These are phyloP conservation scores for Acestrorhynchus altus DNA, from an alignment of 2,797 vertebrate genomes.

Conservation along the genomic window DNA sequence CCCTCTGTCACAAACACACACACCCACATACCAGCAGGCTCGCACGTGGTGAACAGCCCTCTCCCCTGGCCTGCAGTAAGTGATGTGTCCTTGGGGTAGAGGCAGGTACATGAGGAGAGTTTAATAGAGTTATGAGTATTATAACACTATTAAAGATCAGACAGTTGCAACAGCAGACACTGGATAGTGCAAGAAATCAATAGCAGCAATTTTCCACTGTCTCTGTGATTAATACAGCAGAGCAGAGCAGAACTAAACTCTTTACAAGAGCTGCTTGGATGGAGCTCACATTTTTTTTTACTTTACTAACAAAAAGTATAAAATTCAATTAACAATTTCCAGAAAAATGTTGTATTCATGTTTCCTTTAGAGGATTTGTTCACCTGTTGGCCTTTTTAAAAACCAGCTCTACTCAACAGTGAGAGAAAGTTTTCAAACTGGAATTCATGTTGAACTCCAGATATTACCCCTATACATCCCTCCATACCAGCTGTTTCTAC, in stretches of 20 bases:
- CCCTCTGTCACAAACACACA: background rate
- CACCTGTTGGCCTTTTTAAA: too few relatives aligned
- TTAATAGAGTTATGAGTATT: conserved; percentile 49
- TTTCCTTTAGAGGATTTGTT: too few relatives aligned
- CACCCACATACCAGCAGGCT: conserved; percentile 25
- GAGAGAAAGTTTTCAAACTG: background rate
- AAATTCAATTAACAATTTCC: too few relatives aligned
- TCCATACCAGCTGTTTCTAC: conserved; percentile 13
- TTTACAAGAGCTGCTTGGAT: background rate
- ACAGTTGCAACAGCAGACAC: conserved; percentile 23
- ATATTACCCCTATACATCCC: conserved; percentile 17
- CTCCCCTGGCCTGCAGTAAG: conserved; percentile 34
- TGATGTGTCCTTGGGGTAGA: conserved; percentile 19
- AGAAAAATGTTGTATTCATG: background rate
- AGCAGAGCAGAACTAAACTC: background rate
- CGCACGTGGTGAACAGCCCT: background rate
- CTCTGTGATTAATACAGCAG: conserved; percentile 48
- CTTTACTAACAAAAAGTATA: too few relatives aligned
- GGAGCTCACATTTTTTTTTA: background rate
- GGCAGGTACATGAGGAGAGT: conserved; percentile 34
- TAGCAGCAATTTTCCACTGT: conserved; percentile 24
- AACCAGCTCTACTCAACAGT: too few relatives aligned
- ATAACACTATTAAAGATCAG: conserved; percentile 47
- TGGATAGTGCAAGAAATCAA: conserved; percentile 26
- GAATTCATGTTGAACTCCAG: background rate